Percentiles rank a stretch among this genome's conserved stretches.
Evolutionary conservation across 2,113 vertebrate species (phyloP).

Genomic region (Machaerirhynchus nigripectus): DNA sequence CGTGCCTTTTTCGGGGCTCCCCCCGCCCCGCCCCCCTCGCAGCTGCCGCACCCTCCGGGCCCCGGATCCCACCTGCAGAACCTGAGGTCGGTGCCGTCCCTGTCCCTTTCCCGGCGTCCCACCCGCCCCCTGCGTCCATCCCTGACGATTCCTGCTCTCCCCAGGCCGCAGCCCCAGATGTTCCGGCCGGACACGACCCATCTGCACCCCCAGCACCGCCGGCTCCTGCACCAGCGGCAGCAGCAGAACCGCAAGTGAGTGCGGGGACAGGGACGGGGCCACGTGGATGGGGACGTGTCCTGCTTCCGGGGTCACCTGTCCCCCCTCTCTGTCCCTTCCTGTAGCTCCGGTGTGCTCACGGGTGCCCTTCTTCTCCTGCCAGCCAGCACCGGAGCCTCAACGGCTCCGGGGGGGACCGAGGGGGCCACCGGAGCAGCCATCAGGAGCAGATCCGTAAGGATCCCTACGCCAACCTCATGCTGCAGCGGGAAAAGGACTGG

Average conservation of each 20-base stretch:
- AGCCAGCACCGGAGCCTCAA: constrained; percentile 77
- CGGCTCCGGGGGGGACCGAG: constrained; percentile 76
- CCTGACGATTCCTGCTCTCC: rapidly evolving
- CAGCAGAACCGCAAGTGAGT: constrained; percentile 85
- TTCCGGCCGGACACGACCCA: constrained; percentile 92
- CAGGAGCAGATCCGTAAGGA: constrained; percentile 84
- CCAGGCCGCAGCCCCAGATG: constrained; percentile 72
- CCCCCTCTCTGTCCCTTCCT: constrained; percentile 51
- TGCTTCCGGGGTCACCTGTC: constrained; percentile 20
- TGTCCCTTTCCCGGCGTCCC: rapidly evolving
- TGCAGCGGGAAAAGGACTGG: constrained; percentile 96
- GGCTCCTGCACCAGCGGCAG: constrained; percentile 90
- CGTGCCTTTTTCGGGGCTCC: constrained; percentile 89
- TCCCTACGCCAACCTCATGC: constrained; percentile 96
- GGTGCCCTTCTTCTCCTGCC: constrained; percentile 54
- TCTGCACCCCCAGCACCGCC: constrained; percentile 92
- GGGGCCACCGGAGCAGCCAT: constrained; percentile 70
- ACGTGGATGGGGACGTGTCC: not conserved
- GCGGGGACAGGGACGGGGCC: not conserved
- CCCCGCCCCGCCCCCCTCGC: constrained; percentile 73
- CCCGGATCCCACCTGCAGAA: constrained; percentile 74
- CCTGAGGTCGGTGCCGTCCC: constrained; percentile 54
- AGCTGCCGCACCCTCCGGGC: constrained; percentile 72
- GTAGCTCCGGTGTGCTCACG: constrained; percentile 56
- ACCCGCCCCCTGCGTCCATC: rapidly evolving